Base-by-base conservation (phyloP, 2,888 invertebrate genomes). In the Villa cingulata region DNA sequence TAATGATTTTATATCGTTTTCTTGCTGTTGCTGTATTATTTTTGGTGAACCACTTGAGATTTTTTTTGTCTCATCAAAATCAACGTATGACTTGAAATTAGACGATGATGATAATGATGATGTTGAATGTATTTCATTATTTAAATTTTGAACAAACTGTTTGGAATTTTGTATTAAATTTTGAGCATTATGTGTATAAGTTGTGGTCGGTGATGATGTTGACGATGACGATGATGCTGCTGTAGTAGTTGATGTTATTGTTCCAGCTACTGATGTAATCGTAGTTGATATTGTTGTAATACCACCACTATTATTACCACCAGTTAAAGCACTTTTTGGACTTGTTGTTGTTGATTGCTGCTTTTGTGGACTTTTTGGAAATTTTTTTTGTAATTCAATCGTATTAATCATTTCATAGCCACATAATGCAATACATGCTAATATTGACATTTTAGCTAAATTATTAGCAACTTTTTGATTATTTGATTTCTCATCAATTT, bases 401-500 rank as follows among this genome's bases (percentile, higher is more conserved):
- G 43, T 66, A 57, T 20, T 55, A 55, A 36, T 50, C 15, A 55
- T 41, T 43, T 78, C 74, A 65, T 86, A 88, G 50, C 82, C 84
- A 17, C 83, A 84, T 50, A 98, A 68, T 41, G 87, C 76, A 1
- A 88, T 86, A 60, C 92, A 81, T 0, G 95, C 94, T 44, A 75
- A 70, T 6, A 95, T 80, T 43, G 90, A 84, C 61, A 86, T 77
- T 64, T 88, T 86, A 0, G 97, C 95, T 56, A 98, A 72, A 57
- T 83, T 81, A 65, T 98, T 98, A n/a, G 88, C 81, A 19, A 88
- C 78, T 69, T 95, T 91, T 77, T 96, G 80, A 47, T 88, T 86
- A 66, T 94, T 95, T 4, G 84, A 80, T 44, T 86, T 83, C 58
- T 85, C 85, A 56, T 77, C 81, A 20, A 83, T 80, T 57, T 89